Evolutionary conservation across 2,113 vertebrate genomes (phyloP).

Genomic region (Tapirus terrestris): DNA sequence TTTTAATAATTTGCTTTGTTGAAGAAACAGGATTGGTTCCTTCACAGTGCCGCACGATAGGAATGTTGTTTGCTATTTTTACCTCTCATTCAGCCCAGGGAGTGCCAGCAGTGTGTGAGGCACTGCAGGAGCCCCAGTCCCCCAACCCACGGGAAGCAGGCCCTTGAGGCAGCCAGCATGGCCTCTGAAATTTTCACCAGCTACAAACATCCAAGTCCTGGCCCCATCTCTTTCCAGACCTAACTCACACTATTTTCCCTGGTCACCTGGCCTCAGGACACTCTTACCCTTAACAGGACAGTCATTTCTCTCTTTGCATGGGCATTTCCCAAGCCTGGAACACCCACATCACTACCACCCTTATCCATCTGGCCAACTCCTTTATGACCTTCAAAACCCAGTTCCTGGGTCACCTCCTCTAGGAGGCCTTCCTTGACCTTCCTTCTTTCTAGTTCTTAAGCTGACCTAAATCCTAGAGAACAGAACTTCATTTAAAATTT

Average conservation of each 20-base stretch:
- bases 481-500: background rate
- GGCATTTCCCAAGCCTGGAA: background rate
- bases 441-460: background rate
- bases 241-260: background rate
- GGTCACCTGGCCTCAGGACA: background rate
- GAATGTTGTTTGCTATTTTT: background rate
- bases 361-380: background rate
- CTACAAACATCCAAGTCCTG: background rate
- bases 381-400: background rate
- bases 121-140: background rate
- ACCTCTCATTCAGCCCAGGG: background rate
- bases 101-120: background rate
- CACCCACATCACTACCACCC: background rate
- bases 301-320: background rate
- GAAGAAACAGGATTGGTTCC: background rate
- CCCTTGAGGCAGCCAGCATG: background rate
- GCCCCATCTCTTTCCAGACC: background rate
- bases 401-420: background rate
- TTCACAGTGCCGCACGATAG: background rate
- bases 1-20: conserved; percentile 56
- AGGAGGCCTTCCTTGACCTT: background rate
- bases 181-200: background rate
- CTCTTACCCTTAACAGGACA: background rate
- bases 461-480: background rate
- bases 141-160: background rate